Percentiles rank a stretch among this genome's conserved stretches.
These are phyloP conservation scores for Callorhinus ursinus DNA, from an alignment of 2,113 vertebrate species.

Conservation along the genomic window DNA sequence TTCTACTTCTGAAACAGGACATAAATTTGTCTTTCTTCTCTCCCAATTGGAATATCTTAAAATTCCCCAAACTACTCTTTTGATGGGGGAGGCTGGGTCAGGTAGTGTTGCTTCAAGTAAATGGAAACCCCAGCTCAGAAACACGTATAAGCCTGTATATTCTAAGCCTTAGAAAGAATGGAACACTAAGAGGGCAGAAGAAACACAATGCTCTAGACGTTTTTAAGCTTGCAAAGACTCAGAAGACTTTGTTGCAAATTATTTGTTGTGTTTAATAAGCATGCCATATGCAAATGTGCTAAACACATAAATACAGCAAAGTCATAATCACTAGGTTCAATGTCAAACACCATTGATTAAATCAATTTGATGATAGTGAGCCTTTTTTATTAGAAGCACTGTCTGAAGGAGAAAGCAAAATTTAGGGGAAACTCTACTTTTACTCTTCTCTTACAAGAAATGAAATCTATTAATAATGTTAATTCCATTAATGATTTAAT, in stretches of 20 bases:
- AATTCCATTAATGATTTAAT: constrained; percentile 21
- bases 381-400: constrained; percentile 54
- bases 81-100: background rate
- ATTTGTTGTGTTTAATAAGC: constrained; percentile 68
- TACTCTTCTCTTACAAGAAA: constrained; percentile 33
- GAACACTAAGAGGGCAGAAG: background rate
- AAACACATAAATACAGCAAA: constrained; percentile 76
- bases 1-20: background rate
- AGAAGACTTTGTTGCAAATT: background rate
- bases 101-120: background rate
- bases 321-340: constrained; percentile 72
- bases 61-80: background rate
- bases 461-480: constrained; percentile 25
- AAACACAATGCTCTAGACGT: background rate
- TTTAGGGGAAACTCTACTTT: background rate
- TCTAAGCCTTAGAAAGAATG: background rate
- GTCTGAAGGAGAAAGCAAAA: constrained; percentile 67
- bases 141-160: rapidly evolving
- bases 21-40: background rate
- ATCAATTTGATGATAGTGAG: constrained; percentile 67
- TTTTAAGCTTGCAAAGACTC: constrained; percentile 1
- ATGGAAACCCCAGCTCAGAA: background rate
- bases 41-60: background rate
- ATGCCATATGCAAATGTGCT: constrained; percentile 32
- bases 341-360: constrained; percentile 74